phyloP scores from a whole-genome alignment of 2,888 invertebrate species.

The Cyclophora punctaria region DNA sequence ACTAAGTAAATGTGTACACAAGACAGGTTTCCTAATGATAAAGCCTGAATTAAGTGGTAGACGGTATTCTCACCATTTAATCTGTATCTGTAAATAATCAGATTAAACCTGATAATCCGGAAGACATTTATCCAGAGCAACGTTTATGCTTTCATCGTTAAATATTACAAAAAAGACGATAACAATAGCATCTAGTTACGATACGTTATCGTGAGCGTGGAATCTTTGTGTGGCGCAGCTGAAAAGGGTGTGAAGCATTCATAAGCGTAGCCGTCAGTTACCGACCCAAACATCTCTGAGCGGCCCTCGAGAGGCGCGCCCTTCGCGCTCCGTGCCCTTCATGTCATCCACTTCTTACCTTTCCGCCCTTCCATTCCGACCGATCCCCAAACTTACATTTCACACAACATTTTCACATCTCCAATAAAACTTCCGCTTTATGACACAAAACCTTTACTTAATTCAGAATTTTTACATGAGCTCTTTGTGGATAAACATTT shows the following conservation, averaged over 20 bases:
- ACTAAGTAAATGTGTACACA: slow-evolving; percentile 14
- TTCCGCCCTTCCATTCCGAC: slow-evolving; percentile 32
- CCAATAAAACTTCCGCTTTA: slow-evolving; percentile 33
- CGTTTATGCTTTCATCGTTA: too few species aligned
- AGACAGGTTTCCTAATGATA: too few species aligned
- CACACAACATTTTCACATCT: slow-evolving; percentile 27
- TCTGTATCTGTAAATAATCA: too few species aligned
- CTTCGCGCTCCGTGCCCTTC: slow-evolving; percentile 43
- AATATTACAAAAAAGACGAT: slow-evolving; percentile 22
- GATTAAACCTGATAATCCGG: too few species aligned
- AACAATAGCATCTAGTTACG: slow-evolving; percentile 36
- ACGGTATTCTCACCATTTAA: too few species aligned
- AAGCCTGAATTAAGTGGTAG: too few species aligned
- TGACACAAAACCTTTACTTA: slow-evolving; percentile 27
- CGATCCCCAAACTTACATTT: slow-evolving; percentile 37
- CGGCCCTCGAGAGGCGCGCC: slow-evolving; percentile 49
- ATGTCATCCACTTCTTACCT: slow-evolving; percentile 53
- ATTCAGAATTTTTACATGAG: slow-evolving; percentile 21
- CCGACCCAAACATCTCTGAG: slow-evolving; percentile 59
- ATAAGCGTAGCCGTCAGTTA: slow-evolving; percentile 57
- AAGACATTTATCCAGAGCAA: too few species aligned
- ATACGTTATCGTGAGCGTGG: slow-evolving; percentile 33
- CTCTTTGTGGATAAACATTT: slow-evolving; percentile 19
- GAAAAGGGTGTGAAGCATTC: slow-evolving; percentile 52
- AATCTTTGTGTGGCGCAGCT: slow-evolving; percentile 35